Evolutionary conservation across 2,888 invertebrate species (phyloP).

Genomic region (Eupithecia subumbrata): DNA sequence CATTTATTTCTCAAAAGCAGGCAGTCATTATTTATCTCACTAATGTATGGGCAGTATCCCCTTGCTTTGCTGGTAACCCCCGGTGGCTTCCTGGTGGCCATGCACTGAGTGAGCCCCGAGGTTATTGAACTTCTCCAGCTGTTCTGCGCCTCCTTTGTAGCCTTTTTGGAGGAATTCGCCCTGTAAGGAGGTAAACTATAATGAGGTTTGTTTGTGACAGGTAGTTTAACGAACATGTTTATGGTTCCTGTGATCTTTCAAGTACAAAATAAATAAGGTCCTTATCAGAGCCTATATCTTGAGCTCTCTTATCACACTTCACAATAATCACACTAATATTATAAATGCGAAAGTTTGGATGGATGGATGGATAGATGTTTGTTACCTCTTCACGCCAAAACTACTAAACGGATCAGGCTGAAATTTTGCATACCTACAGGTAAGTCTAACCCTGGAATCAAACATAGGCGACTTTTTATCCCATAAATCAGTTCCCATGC

Average conservation of each 20-base stretch:
- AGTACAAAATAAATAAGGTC: not conserved
- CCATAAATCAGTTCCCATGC: no score
- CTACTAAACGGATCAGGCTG: no score
- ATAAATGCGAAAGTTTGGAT: no score
- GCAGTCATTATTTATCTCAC: slow-evolving; percentile 17
- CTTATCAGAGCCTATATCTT: not conserved
- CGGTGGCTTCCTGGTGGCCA: slow-evolving; percentile 85
- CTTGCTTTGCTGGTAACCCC: slow-evolving; percentile 83
- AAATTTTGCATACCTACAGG: no score
- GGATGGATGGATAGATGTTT: no score
- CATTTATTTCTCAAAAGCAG: slow-evolving; percentile 38
- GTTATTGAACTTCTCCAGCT: slow-evolving; percentile 84
- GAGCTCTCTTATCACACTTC: not conserved
- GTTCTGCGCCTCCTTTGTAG: slow-evolving; percentile 83
- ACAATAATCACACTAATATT: no score
- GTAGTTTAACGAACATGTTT: not conserved
- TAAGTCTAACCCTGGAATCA: no score
- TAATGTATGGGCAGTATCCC: slow-evolving; percentile 82
- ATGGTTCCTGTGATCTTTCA: not conserved
- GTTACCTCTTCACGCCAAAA: no score
- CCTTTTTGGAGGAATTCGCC: slow-evolving; percentile 85
- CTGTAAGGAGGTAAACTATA: slow-evolving; percentile 50
- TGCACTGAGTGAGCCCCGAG: slow-evolving; percentile 85
- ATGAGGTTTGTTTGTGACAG: slow-evolving; percentile 8
- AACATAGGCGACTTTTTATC: no score